Percentiles rank a stretch among this genome's conserved stretches.
Evolutionary conservation across 2,113 vertebrate genomes (phyloP).

Genomic region (Cynoglossus semilaevis): DNA sequence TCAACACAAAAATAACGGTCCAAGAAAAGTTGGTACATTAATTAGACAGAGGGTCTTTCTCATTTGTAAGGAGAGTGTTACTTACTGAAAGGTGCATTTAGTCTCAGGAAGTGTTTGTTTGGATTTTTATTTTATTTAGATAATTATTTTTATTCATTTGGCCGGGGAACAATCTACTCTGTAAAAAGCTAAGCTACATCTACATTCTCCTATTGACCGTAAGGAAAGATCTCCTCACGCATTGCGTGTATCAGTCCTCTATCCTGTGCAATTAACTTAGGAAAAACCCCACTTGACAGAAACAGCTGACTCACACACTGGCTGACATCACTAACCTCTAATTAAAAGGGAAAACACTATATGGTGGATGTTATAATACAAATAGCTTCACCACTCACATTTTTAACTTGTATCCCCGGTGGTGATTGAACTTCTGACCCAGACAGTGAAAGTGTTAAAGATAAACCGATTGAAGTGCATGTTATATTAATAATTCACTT

Average conservation of each 20-base stretch:
- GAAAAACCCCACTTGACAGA: slow-evolving; percentile 25
- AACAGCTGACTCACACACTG: slow-evolving; percentile 51
- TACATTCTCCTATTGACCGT: slow-evolving; percentile 14
- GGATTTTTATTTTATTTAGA: too few species aligned
- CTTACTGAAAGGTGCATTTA: too few species aligned
- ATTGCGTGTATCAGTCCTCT: slow-evolving; percentile 20
- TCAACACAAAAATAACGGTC: too few species aligned
- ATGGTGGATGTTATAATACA: slow-evolving; percentile 26
- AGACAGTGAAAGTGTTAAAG: slow-evolving; percentile 9
- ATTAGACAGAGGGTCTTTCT: too few species aligned
- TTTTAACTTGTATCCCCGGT: slow-evolving; percentile 13
- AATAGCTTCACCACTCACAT: slow-evolving; percentile 7
- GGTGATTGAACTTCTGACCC: slow-evolving; percentile 28
- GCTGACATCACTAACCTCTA: slow-evolving; percentile 27
- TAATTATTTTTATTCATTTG: too few species aligned
- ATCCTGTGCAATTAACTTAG: slow-evolving; percentile 10
- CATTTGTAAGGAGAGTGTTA: too few species aligned
- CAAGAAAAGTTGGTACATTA: too few species aligned
- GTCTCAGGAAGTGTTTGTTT: too few species aligned
- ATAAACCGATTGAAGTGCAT: slow-evolving; percentile 49
- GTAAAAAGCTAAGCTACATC: too few species aligned
- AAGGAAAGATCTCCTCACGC: slow-evolving; percentile 12
- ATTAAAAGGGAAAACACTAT: slow-evolving; percentile 38
- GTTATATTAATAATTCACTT: slow-evolving; percentile 60
- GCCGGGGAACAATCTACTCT: too few species aligned